These are phyloP conservation scores for Cosmia pyralina DNA, from an alignment of 2,888 invertebrate genomes.

Conservation along the genomic window DNA sequence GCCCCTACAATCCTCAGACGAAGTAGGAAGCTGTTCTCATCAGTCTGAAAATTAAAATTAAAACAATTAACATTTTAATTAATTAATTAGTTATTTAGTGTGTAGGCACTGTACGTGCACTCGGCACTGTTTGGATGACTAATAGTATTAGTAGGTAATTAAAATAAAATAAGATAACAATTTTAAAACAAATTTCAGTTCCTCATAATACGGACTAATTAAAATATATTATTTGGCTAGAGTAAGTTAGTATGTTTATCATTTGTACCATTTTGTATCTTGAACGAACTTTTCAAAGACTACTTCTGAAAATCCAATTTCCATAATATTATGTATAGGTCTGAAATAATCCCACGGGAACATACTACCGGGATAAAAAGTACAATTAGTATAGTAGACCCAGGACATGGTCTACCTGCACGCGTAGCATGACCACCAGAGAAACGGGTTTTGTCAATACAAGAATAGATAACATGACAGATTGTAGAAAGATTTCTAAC, in stretches of 20 bases:
- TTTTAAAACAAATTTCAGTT: constrained; percentile 1
- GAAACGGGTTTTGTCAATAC: no score
- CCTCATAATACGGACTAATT: neutral
- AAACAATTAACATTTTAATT: constrained; percentile 19
- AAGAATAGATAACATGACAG: no score
- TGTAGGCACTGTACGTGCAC: neutral
- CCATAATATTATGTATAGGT: no score
- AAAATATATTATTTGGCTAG: neutral
- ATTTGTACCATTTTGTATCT: neutral
- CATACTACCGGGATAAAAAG: neutral
- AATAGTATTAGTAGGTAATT: constrained; percentile 4
- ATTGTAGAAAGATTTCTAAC: no score
- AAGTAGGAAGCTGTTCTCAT: constrained; percentile 95
- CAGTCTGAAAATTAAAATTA: constrained; percentile 90
- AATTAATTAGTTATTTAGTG: neutral
- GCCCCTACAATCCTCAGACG: constrained; percentile 96
- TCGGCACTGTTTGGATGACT: constrained; percentile 8
- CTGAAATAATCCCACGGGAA: neutral
- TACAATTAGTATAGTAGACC: neutral
- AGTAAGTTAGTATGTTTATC: neutral
- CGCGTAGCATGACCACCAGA: no score
- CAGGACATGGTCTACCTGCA: neutral
- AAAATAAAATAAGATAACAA: constrained; percentile 14
- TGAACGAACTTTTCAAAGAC: neutral
- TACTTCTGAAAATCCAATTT: no score